Evolutionary conservation across 2,888 invertebrate species (phyloP).

Genomic region (Drosophila tanythrix): DNA sequence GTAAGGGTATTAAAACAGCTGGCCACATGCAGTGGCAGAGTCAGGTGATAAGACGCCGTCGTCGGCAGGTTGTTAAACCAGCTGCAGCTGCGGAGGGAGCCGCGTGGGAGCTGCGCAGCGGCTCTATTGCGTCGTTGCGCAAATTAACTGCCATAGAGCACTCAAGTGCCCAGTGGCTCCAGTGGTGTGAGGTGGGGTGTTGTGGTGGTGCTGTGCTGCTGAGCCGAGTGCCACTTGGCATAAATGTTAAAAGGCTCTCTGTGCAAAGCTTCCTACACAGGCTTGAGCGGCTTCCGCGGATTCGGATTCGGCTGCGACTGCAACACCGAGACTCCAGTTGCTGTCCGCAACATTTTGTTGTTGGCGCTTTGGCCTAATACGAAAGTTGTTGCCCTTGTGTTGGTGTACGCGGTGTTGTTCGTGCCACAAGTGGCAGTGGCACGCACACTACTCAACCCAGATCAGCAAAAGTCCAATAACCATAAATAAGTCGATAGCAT

Average conservation of each 20-base stretch:
- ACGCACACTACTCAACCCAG: slow-evolving; percentile 53
- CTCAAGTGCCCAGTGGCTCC: background rate
- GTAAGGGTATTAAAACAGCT: slow-evolving; percentile 40
- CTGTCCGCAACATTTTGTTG: slow-evolving; percentile 39
- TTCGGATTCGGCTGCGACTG: slow-evolving; percentile 10
- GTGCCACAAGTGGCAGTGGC: slow-evolving; percentile 73
- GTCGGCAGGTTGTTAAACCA: slow-evolving; percentile 70
- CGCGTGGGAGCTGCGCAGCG: slow-evolving; percentile 59
- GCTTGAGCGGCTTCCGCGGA: slow-evolving; percentile 58
- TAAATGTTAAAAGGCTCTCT: slow-evolving; percentile 74
- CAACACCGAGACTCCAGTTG: slow-evolving; percentile 13
- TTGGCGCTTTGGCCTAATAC: slow-evolving; percentile 63
- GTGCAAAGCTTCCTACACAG: slow-evolving; percentile 65
- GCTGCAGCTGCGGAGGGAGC: slow-evolving; percentile 53
- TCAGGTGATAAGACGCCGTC: slow-evolving; percentile 63
- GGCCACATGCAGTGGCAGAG: slow-evolving; percentile 22
- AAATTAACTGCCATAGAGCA: slow-evolving; percentile 69
- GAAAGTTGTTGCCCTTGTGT: slow-evolving; percentile 79
- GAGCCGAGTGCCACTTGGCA: slow-evolving; percentile 46
- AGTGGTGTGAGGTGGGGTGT: too few species aligned
- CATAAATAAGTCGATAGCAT: background rate
- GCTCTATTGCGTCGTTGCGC: slow-evolving; percentile 79
- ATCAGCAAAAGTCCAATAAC: background rate
- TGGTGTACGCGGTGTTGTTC: slow-evolving; percentile 61
- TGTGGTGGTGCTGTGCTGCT: background rate